Evolutionary conservation across 2,888 invertebrate species (phyloP), one percentile per base, ranked within the genome.

Genomic region (Epistrophe eligans): DNA sequence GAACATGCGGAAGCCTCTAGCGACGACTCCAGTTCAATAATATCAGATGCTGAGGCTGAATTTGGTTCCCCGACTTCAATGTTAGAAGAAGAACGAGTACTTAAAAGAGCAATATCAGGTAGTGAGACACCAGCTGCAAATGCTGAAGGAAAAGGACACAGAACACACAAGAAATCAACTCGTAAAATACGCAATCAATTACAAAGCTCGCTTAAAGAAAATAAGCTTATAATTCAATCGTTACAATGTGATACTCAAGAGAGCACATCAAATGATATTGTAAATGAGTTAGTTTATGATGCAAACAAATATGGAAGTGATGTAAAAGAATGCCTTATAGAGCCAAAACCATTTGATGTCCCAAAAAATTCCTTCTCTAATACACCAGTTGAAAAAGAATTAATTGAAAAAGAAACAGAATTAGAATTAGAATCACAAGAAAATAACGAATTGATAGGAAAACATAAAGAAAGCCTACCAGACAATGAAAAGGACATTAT

Each of bases 11-110:
- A 66, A 5, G 19, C 15, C 15, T 90, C 89, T 4, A 89, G 89
- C 24, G 90, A 90, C 80, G 90, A 90, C 38, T 90, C 89, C 17
- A 90, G 90, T 70, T 90, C 90, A 6, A 85, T 90, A 45, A 90
- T 90, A 8, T 90, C 90, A 0, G 90, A 90, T 48, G 89, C 90
- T 9, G 90, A 90, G 7, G 90, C 90, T 8, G 90, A 90, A 77
- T 90, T 90, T 74, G 90, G 90, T 6, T 90, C 90, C 9, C 90
- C 90, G 3, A 89, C 90, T 0, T 90, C 90, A 13, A 89, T 90
- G 90, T 57, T 90, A 35, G 90, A 90, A 50, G 90, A 90, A 79
- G 90, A 90, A 38, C 89, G 90, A 24, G 74, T 85, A 10, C 48
- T 82, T 4, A 85, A 70, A 17, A 70, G 55, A 17, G 15, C 45